A percentile compares a stretch with the other conserved stretches of the same genome.
Conservation (phyloP, 2,888 invertebrate species). For the Seira ritae region DNA sequence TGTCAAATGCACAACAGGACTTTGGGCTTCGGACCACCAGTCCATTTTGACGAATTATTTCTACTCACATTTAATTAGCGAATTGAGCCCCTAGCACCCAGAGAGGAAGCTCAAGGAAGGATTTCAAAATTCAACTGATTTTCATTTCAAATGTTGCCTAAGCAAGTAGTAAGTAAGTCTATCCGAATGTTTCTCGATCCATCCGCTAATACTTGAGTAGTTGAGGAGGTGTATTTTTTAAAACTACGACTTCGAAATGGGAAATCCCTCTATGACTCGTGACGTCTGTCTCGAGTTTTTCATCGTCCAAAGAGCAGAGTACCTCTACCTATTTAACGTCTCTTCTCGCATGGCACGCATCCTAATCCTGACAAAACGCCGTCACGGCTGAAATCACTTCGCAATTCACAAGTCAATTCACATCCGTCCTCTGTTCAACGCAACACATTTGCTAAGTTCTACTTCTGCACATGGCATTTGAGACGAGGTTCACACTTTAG, state of each 20-base stretch:
- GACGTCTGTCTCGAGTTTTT: neutral
- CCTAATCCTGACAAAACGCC: conserved; percentile 55
- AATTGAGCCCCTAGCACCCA: no score
- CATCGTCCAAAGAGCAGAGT: conserved; percentile 16
- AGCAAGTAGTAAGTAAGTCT: neutral
- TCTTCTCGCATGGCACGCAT: conserved; percentile 10
- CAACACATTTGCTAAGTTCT: neutral
- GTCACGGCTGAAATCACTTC: conserved; percentile 58
- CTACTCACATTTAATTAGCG: no score
- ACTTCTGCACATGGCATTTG: neutral
- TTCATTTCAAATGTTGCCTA: neutral
- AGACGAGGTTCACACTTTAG: neutral
- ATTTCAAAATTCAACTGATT: neutral
- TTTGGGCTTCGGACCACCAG: no score
- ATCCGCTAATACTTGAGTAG: neutral
- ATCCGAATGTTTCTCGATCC: neutral
- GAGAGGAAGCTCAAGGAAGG: no score
- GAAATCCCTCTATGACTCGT: neutral
- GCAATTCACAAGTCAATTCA: neutral
- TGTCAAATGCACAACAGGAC: no score
- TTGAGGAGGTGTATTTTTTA: neutral
- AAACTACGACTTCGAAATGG: neutral
- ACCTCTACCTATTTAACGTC: neutral
- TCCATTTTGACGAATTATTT: no score
- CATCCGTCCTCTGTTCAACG: neutral